phyloP scores from a whole-genome alignment of 1,140 invertebrate species.

The Aphelenchoides fujianensis region DNA sequence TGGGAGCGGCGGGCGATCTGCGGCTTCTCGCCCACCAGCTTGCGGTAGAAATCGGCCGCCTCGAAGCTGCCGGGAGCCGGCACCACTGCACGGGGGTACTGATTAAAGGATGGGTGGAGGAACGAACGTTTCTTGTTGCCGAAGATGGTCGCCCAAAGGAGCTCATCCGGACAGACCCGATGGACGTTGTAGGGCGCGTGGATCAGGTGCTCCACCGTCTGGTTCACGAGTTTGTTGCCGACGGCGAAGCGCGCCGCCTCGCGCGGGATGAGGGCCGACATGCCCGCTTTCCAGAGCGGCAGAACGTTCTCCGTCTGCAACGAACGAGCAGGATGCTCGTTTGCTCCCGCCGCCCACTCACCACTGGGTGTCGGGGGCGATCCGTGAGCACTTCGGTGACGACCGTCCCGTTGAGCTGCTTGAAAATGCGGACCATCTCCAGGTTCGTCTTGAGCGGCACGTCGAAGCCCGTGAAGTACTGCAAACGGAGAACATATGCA shows the following conservation, averaged over 20 bases:
- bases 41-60: constrained; percentile 32
- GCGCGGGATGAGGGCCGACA: constrained; percentile 45
- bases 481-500: too few species aligned
- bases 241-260: constrained; percentile 42
- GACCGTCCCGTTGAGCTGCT: constrained; percentile 46
- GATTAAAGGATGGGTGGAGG: background rate
- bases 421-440: constrained; percentile 58
- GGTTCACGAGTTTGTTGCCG: constrained; percentile 30
- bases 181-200: constrained; percentile 20
- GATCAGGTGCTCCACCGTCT: constrained; percentile 33
- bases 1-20: background rate
- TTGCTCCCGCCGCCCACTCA: too few species aligned
- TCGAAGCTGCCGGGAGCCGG: constrained; percentile 43
- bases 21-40: background rate
- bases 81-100: constrained; percentile 39
- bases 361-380: background rate
- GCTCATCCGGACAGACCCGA: constrained; percentile 51
- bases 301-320: constrained; percentile 30
- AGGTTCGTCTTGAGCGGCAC: constrained; percentile 55
- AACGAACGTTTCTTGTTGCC: constrained; percentile 41
- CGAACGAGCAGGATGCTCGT: background rate
- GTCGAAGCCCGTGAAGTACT: constrained; percentile 24
- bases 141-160: constrained; percentile 45
- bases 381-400: constrained; percentile 36
- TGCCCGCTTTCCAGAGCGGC: constrained; percentile 49